A percentile compares a stretch with the other conserved stretches of the same genome.
Evolutionary conservation across 2,888 invertebrate species (phyloP).

Genomic region (Cepaea hortensis): DNA sequence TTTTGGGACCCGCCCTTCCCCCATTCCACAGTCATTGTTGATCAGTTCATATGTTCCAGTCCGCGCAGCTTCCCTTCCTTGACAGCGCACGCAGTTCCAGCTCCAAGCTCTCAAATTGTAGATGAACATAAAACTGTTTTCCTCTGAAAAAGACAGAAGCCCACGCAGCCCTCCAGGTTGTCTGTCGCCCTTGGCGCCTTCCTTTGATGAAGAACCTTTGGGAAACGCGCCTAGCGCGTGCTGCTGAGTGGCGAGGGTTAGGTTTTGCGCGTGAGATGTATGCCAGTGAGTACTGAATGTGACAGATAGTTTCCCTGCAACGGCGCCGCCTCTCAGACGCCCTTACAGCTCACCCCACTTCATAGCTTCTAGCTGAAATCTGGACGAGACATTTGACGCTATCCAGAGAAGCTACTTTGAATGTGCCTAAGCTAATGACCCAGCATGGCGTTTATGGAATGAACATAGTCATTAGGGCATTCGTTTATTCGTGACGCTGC

Average conservation of each 20-base stretch:
- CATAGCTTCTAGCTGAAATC: background rate
- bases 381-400: slow-evolving; percentile 6
- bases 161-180: slow-evolving; percentile 14
- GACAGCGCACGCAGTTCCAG: background rate
- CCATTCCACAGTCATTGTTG: no score
- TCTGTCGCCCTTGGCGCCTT: slow-evolving; percentile 32
- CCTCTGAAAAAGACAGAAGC: background rate
- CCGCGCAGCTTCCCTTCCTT: background rate
- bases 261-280: slow-evolving; percentile 31
- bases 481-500: background rate
- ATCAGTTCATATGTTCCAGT: no score
- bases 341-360: background rate
- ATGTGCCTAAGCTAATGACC: background rate
- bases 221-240: slow-evolving; percentile 21
- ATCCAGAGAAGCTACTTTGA: background rate
- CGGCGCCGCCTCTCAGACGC: slow-evolving; percentile 24
- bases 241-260: slow-evolving; percentile 28
- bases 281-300: slow-evolving; percentile 24
- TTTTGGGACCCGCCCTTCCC: no score
- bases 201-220: slow-evolving; percentile 33
- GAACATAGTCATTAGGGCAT: background rate
- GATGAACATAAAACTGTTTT: background rate
- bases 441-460: no score
- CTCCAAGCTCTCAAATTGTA: background rate
- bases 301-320: slow-evolving; percentile 33